Evolutionary conservation across 2,888 invertebrate genomes (phyloP).

Genomic region (Cheilosia vernalis): DNA sequence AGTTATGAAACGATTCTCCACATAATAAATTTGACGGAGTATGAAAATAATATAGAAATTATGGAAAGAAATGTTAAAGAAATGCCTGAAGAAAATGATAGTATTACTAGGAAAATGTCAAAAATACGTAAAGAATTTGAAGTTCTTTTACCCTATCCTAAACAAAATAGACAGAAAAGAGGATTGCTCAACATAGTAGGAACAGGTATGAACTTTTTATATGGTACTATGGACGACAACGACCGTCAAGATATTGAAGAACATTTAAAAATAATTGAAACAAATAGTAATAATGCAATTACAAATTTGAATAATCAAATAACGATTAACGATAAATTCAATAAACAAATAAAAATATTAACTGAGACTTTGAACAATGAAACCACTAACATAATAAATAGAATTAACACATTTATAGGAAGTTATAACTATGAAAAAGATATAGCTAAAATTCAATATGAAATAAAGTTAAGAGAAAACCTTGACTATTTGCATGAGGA

Average conservation of each 20-base stretch:
- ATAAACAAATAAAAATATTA: slow-evolving; percentile 19
- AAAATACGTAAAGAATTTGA: slow-evolving; percentile 34
- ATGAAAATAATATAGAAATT: not conserved
- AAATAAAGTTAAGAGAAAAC: slow-evolving; percentile 15
- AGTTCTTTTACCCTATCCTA: slow-evolving; percentile 12
- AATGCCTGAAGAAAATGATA: slow-evolving; percentile 33
- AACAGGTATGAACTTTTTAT: too few relatives aligned
- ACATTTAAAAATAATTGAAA: slow-evolving; percentile 18
- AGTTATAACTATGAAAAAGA: too few relatives aligned
- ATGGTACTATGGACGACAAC: slow-evolving; percentile 3
- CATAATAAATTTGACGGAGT: too few relatives aligned
- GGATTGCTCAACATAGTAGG: slow-evolving; percentile 24
- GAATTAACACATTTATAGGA: not conserved
- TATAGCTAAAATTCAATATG: not conserved
- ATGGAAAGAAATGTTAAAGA: slow-evolving; percentile 15
- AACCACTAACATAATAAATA: not conserved
- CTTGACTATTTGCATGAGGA: not conserved
- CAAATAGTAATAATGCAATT: slow-evolving; percentile 3
- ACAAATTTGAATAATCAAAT: not conserved
- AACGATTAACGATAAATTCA: too few relatives aligned
- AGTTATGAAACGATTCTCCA: too few relatives aligned
- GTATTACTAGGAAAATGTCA: slow-evolving; percentile 16
- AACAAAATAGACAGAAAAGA: slow-evolving; percentile 20
- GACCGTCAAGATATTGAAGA: slow-evolving; percentile 11
- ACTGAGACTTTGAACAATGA: slow-evolving; percentile 17